Base-by-base conservation (phyloP, 2,113 vertebrate species). In the Ceyx margarethae region DNA sequence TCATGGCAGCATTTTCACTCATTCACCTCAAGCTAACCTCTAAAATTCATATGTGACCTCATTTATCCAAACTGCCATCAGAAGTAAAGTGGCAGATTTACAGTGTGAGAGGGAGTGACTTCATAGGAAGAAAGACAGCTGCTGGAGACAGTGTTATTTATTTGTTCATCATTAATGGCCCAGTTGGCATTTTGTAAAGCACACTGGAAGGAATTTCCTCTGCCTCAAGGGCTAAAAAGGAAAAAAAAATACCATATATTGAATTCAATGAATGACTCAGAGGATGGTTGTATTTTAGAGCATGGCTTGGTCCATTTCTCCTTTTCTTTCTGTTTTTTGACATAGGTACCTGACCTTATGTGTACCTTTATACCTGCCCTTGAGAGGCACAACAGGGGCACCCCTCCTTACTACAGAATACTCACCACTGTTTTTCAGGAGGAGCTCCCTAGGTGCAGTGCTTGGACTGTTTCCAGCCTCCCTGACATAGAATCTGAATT, bases 131-230 rank as follows among this genome's bases (percentile, higher is more conserved):
- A 60, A 68, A 73, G 45, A 26, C 35, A 74, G 43, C 50, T 85
- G 33, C 81, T 87, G 14, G 40, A 77, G 87, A 60, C 35, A 45
- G 60, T 64, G 53, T 86, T 95, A 91, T 79, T 92, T 94, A 85
- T 93, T 91, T 87, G 15, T 78, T 93, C 77, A 81, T 90, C 72
- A 31, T 71, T 95, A 79, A 89, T 81, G 84, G 67, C 64, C 56
- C 60, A 62, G 56, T 74, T 82, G 84, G 25, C 62, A 79, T 69
- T 85, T 83, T 88, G 62, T 54, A 69, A 90, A 82, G 61, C 58
- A 58, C 40, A n/a, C 26, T 62, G 22, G 28, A 91, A 94, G 46
- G 69, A 71, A 68, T 65, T 83, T 74, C 56, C 43, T 86, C 54
- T 74, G 33, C 76, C 54, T 90, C 25, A 66, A 72, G 54, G 25